These are phyloP conservation scores for Esperia sulphurella DNA, from an alignment of 2,888 invertebrate genomes.

Conservation along the genomic window DNA sequence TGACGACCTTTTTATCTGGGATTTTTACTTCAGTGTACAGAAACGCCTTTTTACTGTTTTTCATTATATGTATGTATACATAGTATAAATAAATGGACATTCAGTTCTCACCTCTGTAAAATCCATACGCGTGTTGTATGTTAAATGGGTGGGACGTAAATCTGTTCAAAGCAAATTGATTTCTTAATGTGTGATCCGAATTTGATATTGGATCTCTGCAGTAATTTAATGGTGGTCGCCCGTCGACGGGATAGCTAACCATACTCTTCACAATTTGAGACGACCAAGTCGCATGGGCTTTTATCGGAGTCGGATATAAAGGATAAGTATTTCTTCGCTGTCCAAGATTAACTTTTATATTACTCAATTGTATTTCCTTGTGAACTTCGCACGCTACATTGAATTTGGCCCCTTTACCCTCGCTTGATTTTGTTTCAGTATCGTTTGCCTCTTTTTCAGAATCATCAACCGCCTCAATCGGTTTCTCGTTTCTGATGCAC, in stretches of 20 bases:
- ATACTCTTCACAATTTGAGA: slow-evolving; percentile 42
- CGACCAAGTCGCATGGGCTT: slow-evolving; percentile 47
- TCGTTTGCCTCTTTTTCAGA: slow-evolving; percentile 7
- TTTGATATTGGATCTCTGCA: slow-evolving; percentile 59
- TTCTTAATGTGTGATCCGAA: slow-evolving; percentile 52
- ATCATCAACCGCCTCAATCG: slow-evolving; percentile 6
- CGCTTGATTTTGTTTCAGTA: neutral
- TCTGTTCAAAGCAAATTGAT: slow-evolving; percentile 54
- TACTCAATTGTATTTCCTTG: slow-evolving; percentile 38
- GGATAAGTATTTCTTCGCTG: slow-evolving; percentile 61
- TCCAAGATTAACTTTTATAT: slow-evolving; percentile 38
- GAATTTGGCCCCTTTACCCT: slow-evolving; percentile 30
- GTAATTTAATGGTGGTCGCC: slow-evolving; percentile 41
- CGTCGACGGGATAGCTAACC: slow-evolving; percentile 31
- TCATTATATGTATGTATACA: no score
- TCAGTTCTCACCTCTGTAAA: slow-evolving; percentile 55
- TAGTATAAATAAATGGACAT: no score
- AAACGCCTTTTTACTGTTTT: no score
- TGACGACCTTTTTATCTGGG: no score
- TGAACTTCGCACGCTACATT: slow-evolving; percentile 40
- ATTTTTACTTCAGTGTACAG: no score
- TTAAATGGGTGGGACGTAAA: slow-evolving; percentile 46
- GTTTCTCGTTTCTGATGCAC: slow-evolving; percentile 24
- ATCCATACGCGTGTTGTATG: slow-evolving; percentile 56
- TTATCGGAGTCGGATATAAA: slow-evolving; percentile 57